Percentiles rank a stretch among this genome's conserved stretches.
These are phyloP conservation scores for Noctua pronuba DNA, from an alignment of 2,888 invertebrate genomes.

Conservation along the genomic window DNA sequence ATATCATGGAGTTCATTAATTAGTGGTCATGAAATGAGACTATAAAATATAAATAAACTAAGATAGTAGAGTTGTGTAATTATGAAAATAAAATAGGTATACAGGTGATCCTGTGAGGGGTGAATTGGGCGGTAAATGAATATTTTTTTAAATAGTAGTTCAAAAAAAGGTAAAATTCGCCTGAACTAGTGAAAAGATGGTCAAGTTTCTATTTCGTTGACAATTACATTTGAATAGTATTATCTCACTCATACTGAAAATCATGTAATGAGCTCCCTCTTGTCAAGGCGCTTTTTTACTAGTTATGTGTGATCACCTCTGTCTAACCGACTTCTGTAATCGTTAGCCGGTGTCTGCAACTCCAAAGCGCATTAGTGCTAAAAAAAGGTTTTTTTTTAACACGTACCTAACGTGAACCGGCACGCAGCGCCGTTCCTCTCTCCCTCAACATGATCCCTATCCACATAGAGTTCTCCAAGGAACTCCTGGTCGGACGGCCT, in stretches of 20 bases:
- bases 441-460: conserved; percentile 95
- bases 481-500: conserved; percentile 97
- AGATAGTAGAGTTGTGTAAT: background rate
- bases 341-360: background rate
- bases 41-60: conserved; percentile 2
- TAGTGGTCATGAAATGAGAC: background rate
- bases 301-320: background rate
- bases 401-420: conserved; percentile 92
- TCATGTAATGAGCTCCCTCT: background rate
- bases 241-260: background rate
- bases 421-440: conserved; percentile 95
- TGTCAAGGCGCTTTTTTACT: background rate
- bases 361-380: background rate
- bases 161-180: background rate
- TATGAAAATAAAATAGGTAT: background rate
- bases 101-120: background rate
- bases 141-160: background rate
- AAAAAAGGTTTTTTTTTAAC: background rate
- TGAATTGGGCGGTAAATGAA: background rate
- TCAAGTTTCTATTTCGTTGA: background rate
- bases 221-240: background rate
- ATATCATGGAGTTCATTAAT: conserved; percentile 6
- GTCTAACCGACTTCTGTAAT: background rate
- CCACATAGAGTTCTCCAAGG: conserved; percentile 97
- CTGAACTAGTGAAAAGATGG: background rate